Conservation (phyloP, 92 coral and sea anemone genomes). For the Actinernus sp. region DNA sequence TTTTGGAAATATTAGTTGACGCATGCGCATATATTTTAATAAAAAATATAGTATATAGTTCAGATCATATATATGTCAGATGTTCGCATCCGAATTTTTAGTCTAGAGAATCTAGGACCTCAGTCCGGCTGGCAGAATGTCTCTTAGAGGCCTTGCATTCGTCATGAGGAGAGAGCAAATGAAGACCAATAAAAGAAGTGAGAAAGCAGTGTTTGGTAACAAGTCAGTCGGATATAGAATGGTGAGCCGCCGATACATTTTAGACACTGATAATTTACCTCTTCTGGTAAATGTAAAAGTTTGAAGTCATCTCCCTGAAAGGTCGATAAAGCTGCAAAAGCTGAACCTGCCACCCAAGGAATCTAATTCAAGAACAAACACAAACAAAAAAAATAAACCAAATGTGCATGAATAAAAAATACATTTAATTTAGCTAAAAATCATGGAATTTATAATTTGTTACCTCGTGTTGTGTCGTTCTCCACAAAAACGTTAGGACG, state of each 20-base stretch:
- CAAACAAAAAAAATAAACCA: background rate
- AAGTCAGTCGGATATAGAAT: background rate
- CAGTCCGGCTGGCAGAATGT: no score
- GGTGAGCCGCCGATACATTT: background rate
- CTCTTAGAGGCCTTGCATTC: no score
- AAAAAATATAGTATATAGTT: no score
- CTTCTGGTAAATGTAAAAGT: constrained; percentile 63
- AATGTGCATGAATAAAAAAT: background rate
- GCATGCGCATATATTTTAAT: no score
- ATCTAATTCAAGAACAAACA: constrained; percentile 19
- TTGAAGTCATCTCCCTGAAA: constrained; percentile 67
- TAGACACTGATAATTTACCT: constrained; percentile 26
- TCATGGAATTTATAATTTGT: background rate
- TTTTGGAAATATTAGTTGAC: no score
- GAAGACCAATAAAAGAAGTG: background rate
- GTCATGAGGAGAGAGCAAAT: background rate
- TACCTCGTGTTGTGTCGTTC: constrained; percentile 82
- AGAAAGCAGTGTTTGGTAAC: no score
- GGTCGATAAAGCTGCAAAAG: constrained; percentile 70
- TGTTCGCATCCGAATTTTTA: no score
- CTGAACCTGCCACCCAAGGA: constrained; percentile 66
- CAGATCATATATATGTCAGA: no score
- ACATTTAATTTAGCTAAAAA: no score
- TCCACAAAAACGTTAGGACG: constrained; percentile 77
- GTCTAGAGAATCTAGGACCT: no score